Evolutionary conservation across 1,140 invertebrate genomes (phyloP).

Genomic region (Solenopsis invicta): DNA sequence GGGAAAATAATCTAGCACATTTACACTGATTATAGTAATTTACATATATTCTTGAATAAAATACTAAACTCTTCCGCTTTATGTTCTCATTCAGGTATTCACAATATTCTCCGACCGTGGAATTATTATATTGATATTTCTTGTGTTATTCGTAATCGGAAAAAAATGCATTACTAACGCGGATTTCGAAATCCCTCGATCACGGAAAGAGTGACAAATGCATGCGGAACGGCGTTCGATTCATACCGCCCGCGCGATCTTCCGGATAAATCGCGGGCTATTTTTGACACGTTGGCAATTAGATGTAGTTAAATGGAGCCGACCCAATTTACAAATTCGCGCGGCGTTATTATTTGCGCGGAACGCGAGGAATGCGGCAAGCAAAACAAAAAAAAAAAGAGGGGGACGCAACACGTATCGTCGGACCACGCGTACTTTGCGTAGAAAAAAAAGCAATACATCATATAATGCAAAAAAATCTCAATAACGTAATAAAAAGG

Average conservation of each 20-base stretch:
- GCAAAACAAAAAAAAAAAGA: conserved; percentile 5
- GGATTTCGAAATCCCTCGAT: conserved; percentile 10
- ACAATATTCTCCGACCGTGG: too few relatives aligned
- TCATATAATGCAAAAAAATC: neutral
- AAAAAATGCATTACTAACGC: neutral
- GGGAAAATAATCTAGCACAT: neutral
- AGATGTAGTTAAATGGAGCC: conserved; percentile 25
- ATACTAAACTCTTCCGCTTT: neutral
- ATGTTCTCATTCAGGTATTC: too few relatives aligned
- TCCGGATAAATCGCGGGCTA: conserved; percentile 50
- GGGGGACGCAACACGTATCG: neutral
- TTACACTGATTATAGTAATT: neutral
- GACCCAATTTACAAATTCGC: conserved; percentile 57
- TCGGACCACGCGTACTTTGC: neutral
- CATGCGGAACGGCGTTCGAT: conserved; percentile 11
- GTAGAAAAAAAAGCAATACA: neutral
- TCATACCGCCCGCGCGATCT: conserved; percentile 27
- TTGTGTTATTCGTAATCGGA: neutral
- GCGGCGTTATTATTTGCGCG: neutral
- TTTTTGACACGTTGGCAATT: conserved; percentile 55
- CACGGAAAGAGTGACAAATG: neutral
- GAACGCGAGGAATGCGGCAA: neutral
- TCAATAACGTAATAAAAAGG: neutral
- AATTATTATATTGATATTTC: too few relatives aligned
- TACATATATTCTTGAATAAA: neutral